Evolutionary conservation across 2,797 vertebrate species (phyloP), one percentile per base, ranked within the genome.

Genomic region (Silurus lanzhouensis): DNA sequence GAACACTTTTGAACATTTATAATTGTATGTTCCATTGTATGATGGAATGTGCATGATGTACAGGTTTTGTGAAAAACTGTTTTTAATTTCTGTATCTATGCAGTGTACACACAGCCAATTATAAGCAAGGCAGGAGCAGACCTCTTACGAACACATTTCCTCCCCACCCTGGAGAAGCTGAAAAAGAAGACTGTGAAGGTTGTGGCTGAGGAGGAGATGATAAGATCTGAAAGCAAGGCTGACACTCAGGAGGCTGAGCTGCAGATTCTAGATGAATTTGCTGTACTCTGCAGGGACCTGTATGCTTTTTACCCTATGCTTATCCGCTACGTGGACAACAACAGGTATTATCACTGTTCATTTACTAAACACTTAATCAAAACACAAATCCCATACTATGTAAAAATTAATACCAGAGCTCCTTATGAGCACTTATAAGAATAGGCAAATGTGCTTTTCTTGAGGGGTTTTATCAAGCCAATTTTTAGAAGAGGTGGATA

Each of bases 291-390:
- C 92, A 95, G 98, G 88, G 98, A 99, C 83, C 97, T 99, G 67
- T 99, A 99, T 0, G 95, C 98, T 55, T 99, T 99, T 94, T 99
- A 99, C 92, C 98, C 98, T 84, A 98, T 99, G 96, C 93, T 99
- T 77, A 99, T 99, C 89, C 96, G 96, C 84, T 99, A 99, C 0
- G 98, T 99, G 90, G 98, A 99, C 92, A 99, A 97, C 91, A 99
- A 97, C 96, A 98, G 98, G 98, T 98, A 94, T 7, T 22, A 14
- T 19, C 38, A 44, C 74, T 77, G 55, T 58, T 77, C 15, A 77
- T 27, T 60, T 5, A 78, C 12, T 22, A 22, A 78, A 6, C 57
- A 78, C 57, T 13, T 27, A 78, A 38, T 44, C 5, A 38, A 78
- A 44, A 38, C 57, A 38, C 75, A 31, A 20, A 75, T 52, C 48